Percentiles rank a stretch among this genome's conserved stretches.
Conservation (phyloP, 1,140 invertebrate species). For the Pentalonia nigronervosa region DNA sequence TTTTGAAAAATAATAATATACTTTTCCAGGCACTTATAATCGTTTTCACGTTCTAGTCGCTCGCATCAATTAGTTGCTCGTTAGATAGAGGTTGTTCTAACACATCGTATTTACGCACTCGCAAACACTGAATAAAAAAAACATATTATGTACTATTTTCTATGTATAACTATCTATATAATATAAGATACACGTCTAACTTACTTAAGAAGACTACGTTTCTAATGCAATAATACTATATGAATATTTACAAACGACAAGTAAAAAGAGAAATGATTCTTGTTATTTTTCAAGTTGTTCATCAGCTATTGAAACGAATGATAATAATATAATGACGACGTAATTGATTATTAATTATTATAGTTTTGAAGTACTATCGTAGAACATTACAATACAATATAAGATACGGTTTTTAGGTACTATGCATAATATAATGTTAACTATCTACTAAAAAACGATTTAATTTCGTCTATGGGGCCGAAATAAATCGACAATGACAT, state of each 20-base stretch:
- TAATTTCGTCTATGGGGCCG: neutral
- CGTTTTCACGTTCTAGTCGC: neutral
- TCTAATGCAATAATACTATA: neutral
- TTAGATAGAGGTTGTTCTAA: constrained; percentile 56
- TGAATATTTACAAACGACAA: constrained; percentile 17
- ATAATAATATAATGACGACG: neutral
- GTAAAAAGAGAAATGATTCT: neutral
- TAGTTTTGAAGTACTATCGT: neutral
- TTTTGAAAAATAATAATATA: neutral
- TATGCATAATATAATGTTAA: neutral
- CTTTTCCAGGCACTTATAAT: neutral
- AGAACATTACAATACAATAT: neutral
- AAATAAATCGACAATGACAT: neutral
- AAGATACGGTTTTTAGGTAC: neutral
- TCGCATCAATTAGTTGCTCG: constrained; percentile 6
- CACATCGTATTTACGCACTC: neutral
- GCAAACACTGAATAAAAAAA: neutral
- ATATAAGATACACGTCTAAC: neutral
- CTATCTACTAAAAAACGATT: neutral
- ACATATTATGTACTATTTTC: no score
- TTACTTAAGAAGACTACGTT: neutral
- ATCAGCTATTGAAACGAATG: neutral
- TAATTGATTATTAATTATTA: neutral
- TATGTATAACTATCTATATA: neutral
- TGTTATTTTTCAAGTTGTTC: neutral